Percentiles rank a stretch among this genome's conserved stretches.
phyloP scores from a whole-genome alignment of 53 echinoderm and acorn worm species.

The Hippasteria phrygiana region DNA sequence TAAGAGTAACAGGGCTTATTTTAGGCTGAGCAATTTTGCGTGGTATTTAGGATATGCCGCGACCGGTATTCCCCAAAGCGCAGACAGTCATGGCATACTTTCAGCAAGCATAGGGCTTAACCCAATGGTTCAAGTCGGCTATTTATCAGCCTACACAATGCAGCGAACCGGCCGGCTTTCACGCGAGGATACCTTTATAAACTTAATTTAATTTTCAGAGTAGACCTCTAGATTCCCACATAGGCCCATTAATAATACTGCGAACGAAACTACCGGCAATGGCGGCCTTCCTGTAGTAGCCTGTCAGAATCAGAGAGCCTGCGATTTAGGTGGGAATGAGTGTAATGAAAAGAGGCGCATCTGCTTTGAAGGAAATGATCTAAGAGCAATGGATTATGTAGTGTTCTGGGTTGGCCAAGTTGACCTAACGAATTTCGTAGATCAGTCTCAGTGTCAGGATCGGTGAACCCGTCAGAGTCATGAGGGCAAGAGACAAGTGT shows the following conservation, averaged over 20 bases:
- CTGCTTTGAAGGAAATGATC: conserved; percentile 54
- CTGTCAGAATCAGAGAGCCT: conserved; percentile 1
- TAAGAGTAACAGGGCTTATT: conserved; percentile 33
- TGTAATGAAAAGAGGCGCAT: conserved; percentile 40
- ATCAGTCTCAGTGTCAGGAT: conserved; percentile 53
- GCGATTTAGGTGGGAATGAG: background rate
- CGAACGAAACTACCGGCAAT: background rate
- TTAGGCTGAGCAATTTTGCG: conserved; percentile 43
- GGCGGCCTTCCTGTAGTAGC: background rate
- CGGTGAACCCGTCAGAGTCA: background rate
- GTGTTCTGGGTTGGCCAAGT: conserved; percentile 43
- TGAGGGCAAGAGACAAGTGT: conserved; percentile 49
- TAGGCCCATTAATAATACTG: background rate
- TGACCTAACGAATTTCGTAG: conserved; percentile 48
- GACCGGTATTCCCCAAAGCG: background rate
- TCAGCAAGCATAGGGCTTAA: background rate
- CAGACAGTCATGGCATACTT: background rate
- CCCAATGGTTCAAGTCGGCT: conserved; percentile 1
- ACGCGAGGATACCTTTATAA: background rate
- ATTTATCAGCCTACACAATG: background rate
- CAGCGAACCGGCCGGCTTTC: background rate
- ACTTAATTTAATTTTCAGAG: background rate
- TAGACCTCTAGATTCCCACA: background rate
- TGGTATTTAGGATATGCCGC: conserved; percentile 47
- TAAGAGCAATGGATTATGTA: conserved; percentile 57